These are phyloP conservation scores for Pammene aurita DNA, from an alignment of 2,888 invertebrate genomes.

Conservation along the genomic window DNA sequence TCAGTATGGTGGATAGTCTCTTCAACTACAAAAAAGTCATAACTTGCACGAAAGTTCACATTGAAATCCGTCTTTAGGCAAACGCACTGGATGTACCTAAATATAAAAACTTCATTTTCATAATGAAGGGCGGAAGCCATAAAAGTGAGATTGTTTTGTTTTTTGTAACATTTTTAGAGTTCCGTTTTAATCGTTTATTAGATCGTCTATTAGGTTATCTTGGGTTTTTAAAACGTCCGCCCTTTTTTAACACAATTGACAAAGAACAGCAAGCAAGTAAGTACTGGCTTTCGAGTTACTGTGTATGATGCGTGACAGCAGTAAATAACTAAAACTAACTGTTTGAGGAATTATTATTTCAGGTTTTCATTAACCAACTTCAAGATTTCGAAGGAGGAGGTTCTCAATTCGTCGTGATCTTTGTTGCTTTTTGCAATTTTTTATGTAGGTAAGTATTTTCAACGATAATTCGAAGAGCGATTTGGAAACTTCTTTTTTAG, in stretches of 20 bases:
- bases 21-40: background rate
- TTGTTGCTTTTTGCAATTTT: too few species aligned
- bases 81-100: constrained; percentile 50
- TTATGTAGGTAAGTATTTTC: too few species aligned
- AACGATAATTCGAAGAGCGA: too few species aligned
- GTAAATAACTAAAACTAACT: too few species aligned
- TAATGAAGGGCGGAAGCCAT: constrained; percentile 76
- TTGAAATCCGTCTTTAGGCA: constrained; percentile 23
- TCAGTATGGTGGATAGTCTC: background rate
- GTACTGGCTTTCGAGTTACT: too few species aligned
- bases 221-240: background rate
- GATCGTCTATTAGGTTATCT: constrained; percentile 4
- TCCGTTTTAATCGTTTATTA: constrained; percentile 30
- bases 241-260: background rate
- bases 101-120: constrained; percentile 77
- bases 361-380: too few species aligned
- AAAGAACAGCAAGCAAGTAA: too few species aligned
- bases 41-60: background rate
- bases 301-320: too few species aligned
- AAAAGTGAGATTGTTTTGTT: constrained; percentile 73
- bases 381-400: too few species aligned
- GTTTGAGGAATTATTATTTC: too few species aligned
- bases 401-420: too few species aligned
- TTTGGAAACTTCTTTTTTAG: too few species aligned
- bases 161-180: constrained; percentile 55